Conservation (phyloP, 2,113 vertebrate genomes). For the Anser brachyrhynchus region DNA sequence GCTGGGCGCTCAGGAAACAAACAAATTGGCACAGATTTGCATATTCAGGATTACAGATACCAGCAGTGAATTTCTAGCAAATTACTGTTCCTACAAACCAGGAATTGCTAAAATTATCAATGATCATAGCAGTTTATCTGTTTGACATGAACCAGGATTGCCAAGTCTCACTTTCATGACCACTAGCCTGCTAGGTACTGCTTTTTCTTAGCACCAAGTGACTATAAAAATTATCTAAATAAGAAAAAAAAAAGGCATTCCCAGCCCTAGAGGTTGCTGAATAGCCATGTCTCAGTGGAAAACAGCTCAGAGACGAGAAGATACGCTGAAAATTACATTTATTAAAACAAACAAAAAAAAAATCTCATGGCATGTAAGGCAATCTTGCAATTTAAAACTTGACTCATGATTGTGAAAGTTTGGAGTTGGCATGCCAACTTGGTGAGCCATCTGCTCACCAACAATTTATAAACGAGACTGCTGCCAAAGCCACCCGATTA, state of each 20-base stretch:
- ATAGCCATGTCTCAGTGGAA: not conserved
- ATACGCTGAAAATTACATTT: not conserved
- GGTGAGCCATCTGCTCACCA: constrained; percentile 67
- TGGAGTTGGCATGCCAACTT: constrained; percentile 62
- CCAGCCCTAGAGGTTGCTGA: not conserved
- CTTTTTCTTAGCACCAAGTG: not conserved
- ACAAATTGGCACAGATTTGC: not conserved
- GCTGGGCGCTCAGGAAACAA: not conserved
- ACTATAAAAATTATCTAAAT: not conserved
- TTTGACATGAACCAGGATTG: not conserved
- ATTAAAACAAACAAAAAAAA: not conserved
- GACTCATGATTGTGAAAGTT: constrained; percentile 66
- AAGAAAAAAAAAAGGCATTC: not conserved
- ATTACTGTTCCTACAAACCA: not conserved
- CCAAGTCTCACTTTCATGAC: not conserved
- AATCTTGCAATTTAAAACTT: constrained; percentile 29
- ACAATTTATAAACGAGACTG: constrained; percentile 50
- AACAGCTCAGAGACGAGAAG: not conserved
- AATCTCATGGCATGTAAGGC: not conserved
- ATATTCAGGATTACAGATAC: not conserved
- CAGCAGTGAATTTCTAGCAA: not conserved
- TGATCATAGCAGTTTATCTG: not conserved
- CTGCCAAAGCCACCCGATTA: constrained; percentile 66
- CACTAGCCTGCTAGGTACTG: not conserved
- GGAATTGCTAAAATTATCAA: not conserved